Percentiles rank a stretch among this genome's conserved stretches.
These are phyloP conservation scores for Temnothorax curvispinosus DNA, from an alignment of 1,140 invertebrate genomes.

Conservation along the genomic window DNA sequence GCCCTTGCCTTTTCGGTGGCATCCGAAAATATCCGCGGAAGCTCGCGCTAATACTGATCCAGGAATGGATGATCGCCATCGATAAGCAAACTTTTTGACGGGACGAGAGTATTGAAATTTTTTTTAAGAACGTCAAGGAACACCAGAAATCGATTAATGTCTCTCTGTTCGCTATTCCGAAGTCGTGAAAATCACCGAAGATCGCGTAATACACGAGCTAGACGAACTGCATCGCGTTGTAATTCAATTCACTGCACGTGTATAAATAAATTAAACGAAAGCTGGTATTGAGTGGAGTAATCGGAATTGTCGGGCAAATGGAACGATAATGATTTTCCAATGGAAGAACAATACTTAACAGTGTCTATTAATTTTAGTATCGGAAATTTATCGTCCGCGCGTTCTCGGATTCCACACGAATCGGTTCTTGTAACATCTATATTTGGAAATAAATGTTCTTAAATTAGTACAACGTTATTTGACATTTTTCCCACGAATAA, in stretches of 20 bases:
- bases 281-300: not conserved
- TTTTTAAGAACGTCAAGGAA: not conserved
- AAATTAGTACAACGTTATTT: not conserved
- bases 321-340: not conserved
- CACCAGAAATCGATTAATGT: not conserved
- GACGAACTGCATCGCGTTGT: not conserved
- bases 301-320: not conserved
- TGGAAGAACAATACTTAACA: not conserved
- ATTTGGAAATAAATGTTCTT: not conserved
- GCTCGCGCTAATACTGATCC: slow-evolving; percentile 28
- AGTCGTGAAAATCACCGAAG: not conserved
- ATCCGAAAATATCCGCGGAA: slow-evolving; percentile 59
- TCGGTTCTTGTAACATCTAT: not conserved
- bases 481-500: not conserved
- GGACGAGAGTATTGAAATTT: not conserved
- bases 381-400: not conserved
- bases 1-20: slow-evolving; percentile 64
- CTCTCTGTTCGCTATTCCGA: not conserved
- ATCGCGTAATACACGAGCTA: not conserved
- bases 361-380: not conserved
- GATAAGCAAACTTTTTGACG: not conserved
- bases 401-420: not conserved
- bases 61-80: not conserved
- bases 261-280: not conserved
- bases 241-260: not conserved